A percentile compares a stretch with the other conserved stretches of the same genome.
These are phyloP conservation scores for Streptopelia turtur DNA, from an alignment of 2,797 vertebrate genomes.

Conservation along the genomic window DNA sequence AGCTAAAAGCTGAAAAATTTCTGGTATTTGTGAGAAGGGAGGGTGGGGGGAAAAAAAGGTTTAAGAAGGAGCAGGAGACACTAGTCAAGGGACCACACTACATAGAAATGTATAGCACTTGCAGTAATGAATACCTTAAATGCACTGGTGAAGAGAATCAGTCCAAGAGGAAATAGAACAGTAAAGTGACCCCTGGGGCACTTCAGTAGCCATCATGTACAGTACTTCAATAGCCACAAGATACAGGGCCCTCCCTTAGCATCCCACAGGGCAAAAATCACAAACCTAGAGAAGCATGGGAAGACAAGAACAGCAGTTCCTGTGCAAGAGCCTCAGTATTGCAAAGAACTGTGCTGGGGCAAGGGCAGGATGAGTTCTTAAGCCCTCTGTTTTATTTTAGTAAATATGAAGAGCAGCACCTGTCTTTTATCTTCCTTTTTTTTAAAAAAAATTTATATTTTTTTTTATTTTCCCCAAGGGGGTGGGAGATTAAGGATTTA, in stretches of 20 bases:
- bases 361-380: neutral
- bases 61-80: neutral
- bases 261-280: slow-evolving; percentile 27
- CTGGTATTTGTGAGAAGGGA: neutral
- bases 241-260: neutral
- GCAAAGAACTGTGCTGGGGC: neutral
- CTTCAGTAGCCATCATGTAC: neutral
- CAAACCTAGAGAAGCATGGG: neutral
- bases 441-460: no score
- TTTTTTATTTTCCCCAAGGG: neutral
- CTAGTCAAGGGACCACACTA: neutral
- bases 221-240: slow-evolving; percentile 31
- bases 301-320: slow-evolving; percentile 5
- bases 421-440: neutral
- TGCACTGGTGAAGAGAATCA: neutral
- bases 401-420: slow-evolving; percentile 20
- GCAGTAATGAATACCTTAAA: neutral
- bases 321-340: neutral
- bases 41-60: neutral
- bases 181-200: slow-evolving; percentile 1
- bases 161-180: slow-evolving; percentile 9
- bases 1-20: slow-evolving; percentile 2
- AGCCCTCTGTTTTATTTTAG: neutral
- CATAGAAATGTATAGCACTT: neutral
- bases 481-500: slow-evolving; percentile 51